These are phyloP conservation scores for Himantopus leucocephalus DNA, from an alignment of 2,113 vertebrate genomes.

Conservation along the genomic window DNA sequence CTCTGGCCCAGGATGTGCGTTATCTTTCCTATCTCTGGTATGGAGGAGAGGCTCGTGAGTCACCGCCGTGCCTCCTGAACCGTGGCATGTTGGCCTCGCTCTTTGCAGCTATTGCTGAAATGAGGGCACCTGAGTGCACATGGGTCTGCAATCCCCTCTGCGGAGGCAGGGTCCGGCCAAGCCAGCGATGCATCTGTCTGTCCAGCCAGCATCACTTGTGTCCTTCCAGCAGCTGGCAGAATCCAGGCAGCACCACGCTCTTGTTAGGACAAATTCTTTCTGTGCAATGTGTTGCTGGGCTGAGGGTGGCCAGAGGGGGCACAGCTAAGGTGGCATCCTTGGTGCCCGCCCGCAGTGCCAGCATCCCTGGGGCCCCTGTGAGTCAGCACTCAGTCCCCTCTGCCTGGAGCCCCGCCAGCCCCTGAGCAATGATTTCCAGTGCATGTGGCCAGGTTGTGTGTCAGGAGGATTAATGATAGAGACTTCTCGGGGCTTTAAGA, in stretches of 20 bases:
- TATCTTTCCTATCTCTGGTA: too few species aligned
- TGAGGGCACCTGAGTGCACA: not conserved
- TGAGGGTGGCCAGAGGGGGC: not conserved
- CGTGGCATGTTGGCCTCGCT: rapidly evolving
- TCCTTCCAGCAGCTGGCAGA: not conserved
- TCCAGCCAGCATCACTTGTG: not conserved
- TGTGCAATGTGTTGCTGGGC: not conserved
- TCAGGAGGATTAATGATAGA: constrained; percentile 49
- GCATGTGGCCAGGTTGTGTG: constrained; percentile 35
- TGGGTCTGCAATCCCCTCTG: not conserved
- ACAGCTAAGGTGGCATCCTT: not conserved
- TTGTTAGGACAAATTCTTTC: not conserved
- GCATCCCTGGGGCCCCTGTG: not conserved
- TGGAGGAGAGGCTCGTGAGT: not conserved
- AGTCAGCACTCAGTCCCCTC: not conserved
- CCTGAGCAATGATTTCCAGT: constrained; percentile 56
- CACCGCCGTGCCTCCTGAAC: not conserved
- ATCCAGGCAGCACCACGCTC: not conserved
- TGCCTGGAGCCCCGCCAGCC: constrained; percentile 14
- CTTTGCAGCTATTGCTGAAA: not conserved
- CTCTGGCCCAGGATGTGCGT: not conserved
- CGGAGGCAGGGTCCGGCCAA: not conserved
- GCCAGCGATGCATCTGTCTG: rapidly evolving
- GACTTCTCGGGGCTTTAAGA: constrained; percentile 3
- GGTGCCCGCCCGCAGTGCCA: not conserved